Evolutionary conservation across 2,797 vertebrate genomes (phyloP), one percentile per base, ranked within the genome.

Genomic region (Tarsius wallacei): DNA sequence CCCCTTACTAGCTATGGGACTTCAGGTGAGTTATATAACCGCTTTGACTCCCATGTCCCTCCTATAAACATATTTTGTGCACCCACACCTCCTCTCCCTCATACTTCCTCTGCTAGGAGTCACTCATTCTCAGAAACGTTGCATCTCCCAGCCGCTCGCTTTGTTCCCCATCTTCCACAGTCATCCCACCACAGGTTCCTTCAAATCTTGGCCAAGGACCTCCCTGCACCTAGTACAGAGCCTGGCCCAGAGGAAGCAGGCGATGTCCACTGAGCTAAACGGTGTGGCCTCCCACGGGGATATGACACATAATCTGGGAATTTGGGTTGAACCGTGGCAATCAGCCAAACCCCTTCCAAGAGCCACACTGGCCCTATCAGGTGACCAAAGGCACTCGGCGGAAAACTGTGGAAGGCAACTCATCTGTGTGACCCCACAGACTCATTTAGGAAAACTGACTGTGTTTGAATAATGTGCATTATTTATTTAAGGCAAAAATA

Each of bases 391-490:
- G 8, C 53, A 85, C 51, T 86, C 63, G 78, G 77, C 92, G 28
- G n/a, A 90, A 88, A 96, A 84, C 87, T 84, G 24, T 59, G 90
- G 84, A 93, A n/a, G 78, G 8, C 22, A 93, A 87, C 71, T 31
- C 63, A 31, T 78, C 63, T 87, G 17, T 49, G 19, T 96, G 73
- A 97, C 66, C 92, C 53, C 47, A 42, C 42, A 70, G 77, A 93
- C 68, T 93, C 47, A 66, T 66, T 94, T 94, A 92, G 78, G 13
- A 90, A 21, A 77, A 95, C 7, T 70, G 57, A 82, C n/a, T 97
- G 9, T 36, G 87, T 93, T 83, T 96, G 78, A 53, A 90, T 97
- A 70, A 86, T 97, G 94, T 90, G 36, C 57, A 86, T 78, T 78
- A 21, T 89, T 88, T 94, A 82, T 76, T 92, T 63, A 82, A 94